phyloP scores from a whole-genome alignment of 2,888 invertebrate species.

The Standfussiana lucernea region DNA sequence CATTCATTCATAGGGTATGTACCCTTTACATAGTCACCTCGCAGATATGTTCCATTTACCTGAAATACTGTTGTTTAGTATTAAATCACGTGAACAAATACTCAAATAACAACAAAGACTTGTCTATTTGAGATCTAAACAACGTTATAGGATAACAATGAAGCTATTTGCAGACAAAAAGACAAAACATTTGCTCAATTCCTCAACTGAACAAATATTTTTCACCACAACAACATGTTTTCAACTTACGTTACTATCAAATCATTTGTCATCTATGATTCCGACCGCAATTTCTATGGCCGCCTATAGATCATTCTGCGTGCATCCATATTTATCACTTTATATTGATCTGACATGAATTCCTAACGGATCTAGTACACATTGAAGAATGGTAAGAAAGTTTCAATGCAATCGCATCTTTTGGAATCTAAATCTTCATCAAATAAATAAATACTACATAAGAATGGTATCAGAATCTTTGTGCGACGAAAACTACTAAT shows the following conservation, averaged over 20 bases:
- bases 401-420: background rate
- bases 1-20: background rate
- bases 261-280: constrained; percentile 15
- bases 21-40: background rate
- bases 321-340: constrained; percentile 38
- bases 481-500: background rate
- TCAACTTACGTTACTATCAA: constrained; percentile 32
- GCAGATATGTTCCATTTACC: background rate
- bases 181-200: constrained; percentile 50
- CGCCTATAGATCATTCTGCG: constrained; percentile 12
- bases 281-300: constrained; percentile 13
- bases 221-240: constrained; percentile 51
- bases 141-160: constrained; percentile 1
- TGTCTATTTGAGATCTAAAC: constrained; percentile 3
- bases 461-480: background rate
- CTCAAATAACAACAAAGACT: constrained; percentile 14
- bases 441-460: background rate
- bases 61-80: background rate
- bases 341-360: constrained; percentile 42
- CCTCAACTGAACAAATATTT: constrained; percentile 36
- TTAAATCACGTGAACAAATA: background rate
- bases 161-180: constrained; percentile 29
- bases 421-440: background rate
- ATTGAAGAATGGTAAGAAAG: background rate
- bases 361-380: constrained; percentile 15